Percentiles rank a stretch among this genome's conserved stretches.
Evolutionary conservation across 2,888 invertebrate genomes (phyloP).

Genomic region (Escarpia spicata): DNA sequence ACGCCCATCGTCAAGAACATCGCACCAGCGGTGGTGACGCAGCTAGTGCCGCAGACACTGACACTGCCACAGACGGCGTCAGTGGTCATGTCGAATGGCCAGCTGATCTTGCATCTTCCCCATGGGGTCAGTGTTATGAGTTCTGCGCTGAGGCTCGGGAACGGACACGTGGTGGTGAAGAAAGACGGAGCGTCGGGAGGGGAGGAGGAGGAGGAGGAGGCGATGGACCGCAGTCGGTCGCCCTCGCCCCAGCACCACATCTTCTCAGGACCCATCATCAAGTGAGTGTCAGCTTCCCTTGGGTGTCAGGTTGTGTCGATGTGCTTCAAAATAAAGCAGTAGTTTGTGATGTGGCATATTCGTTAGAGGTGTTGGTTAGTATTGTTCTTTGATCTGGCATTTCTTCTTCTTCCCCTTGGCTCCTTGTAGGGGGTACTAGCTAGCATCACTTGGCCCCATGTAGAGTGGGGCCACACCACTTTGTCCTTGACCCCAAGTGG

Average conservation of each 20-base stretch:
- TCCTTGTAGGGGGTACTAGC: too few relatives aligned
- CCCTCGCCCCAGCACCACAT: constrained; percentile 36
- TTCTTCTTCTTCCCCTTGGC: too few relatives aligned
- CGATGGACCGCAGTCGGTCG: constrained; percentile 37
- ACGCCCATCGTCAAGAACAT: background rate
- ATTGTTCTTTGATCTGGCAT: too few relatives aligned
- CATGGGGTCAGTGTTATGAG: background rate
- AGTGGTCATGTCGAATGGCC: background rate
- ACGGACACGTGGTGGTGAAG: background rate
- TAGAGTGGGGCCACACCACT: too few relatives aligned
- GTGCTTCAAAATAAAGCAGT: background rate
- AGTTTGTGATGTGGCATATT: too few relatives aligned
- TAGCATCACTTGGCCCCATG: too few relatives aligned
- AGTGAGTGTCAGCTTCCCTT: constrained; percentile 27
- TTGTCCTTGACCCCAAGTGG: too few relatives aligned
- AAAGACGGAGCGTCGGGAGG: constrained; percentile 25
- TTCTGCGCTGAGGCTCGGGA: background rate
- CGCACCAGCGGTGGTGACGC: background rate
- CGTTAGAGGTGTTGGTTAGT: too few relatives aligned
- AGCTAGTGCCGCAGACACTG: background rate
- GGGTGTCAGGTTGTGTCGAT: background rate
- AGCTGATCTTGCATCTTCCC: background rate
- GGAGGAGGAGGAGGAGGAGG: constrained; percentile 38
- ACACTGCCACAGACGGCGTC: background rate
- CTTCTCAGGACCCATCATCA: constrained; percentile 38